Conservation (phyloP, 2,888 invertebrate genomes). For the Drosophila cyrtoloma region DNA sequence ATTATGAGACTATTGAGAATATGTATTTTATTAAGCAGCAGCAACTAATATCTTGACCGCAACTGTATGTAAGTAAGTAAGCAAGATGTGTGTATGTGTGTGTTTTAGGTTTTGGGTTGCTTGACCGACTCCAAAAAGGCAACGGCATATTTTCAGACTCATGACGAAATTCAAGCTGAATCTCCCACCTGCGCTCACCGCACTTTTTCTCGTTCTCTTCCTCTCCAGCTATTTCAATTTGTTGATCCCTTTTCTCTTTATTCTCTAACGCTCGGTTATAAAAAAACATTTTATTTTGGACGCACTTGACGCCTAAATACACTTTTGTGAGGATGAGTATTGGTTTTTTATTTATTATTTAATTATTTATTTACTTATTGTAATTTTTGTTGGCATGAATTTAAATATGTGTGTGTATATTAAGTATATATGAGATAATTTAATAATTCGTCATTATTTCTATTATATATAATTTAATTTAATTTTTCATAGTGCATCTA, state of each 20-base stretch:
- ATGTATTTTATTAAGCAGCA: background rate
- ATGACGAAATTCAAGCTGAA: constrained; percentile 66
- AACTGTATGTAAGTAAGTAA: background rate
- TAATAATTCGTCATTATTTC: background rate
- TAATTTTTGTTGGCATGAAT: too few relatives aligned
- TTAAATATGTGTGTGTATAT: background rate
- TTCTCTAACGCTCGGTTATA: constrained; percentile 35
- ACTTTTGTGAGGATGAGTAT: background rate
- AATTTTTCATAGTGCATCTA: constrained; percentile 23
- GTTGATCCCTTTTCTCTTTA: background rate
- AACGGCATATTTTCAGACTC: constrained; percentile 63
- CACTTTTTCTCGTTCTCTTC: background rate
- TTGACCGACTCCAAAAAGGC: constrained; percentile 54
- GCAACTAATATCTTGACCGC: background rate
- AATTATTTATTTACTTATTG: background rate
- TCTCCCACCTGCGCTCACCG: constrained; percentile 38
- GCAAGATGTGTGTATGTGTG: constrained; percentile 7
- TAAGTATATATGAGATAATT: background rate
- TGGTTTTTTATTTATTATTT: background rate
- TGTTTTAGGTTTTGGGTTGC: constrained; percentile 41
- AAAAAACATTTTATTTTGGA: constrained; percentile 61
- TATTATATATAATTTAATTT: background rate
- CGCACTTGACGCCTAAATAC: constrained; percentile 47
- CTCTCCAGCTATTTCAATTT: constrained; percentile 1
- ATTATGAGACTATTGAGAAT: too few relatives aligned